Evolutionary conservation across 2,797 vertebrate genomes (phyloP).

Genomic region (Acropternis orthonyx): DNA sequence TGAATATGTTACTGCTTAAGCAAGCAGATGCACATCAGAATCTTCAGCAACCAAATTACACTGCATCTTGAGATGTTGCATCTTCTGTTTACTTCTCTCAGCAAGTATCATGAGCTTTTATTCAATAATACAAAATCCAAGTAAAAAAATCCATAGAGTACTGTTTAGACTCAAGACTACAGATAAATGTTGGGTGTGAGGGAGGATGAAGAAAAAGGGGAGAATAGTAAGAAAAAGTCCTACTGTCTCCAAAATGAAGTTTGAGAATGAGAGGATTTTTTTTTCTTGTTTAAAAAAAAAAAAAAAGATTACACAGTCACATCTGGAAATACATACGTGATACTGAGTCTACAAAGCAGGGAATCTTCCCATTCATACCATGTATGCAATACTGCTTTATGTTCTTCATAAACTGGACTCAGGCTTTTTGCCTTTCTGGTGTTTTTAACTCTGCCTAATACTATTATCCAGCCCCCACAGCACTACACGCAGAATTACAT

Average conservation of each 20-base stretch:
- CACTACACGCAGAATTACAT: background rate
- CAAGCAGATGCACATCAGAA: conserved; percentile 32
- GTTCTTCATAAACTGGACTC: background rate
- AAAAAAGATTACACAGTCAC: background rate
- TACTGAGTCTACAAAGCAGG: background rate
- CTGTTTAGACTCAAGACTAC: background rate
- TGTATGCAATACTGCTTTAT: background rate
- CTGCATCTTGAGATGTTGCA: background rate
- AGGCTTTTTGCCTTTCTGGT: background rate
- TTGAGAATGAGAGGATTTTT: background rate
- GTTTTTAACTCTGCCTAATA: background rate
- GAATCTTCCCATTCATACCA: background rate
- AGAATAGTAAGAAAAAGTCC: background rate
- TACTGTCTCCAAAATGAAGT: background rate
- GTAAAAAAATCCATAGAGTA: background rate
- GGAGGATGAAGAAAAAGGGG: background rate
- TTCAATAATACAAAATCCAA: background rate
- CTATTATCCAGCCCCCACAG: background rate
- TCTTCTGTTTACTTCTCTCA: conserved; percentile 39
- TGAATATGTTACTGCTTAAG: conserved; percentile 29
- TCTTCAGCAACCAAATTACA: conserved; percentile 26
- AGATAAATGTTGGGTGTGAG: background rate
- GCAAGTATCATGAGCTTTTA: background rate
- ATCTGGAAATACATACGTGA: background rate
- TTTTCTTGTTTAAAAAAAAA: background rate